These are phyloP conservation scores for Sebastiscus tertius DNA, from an alignment of 2,797 vertebrate genomes.

Conservation along the genomic window DNA sequence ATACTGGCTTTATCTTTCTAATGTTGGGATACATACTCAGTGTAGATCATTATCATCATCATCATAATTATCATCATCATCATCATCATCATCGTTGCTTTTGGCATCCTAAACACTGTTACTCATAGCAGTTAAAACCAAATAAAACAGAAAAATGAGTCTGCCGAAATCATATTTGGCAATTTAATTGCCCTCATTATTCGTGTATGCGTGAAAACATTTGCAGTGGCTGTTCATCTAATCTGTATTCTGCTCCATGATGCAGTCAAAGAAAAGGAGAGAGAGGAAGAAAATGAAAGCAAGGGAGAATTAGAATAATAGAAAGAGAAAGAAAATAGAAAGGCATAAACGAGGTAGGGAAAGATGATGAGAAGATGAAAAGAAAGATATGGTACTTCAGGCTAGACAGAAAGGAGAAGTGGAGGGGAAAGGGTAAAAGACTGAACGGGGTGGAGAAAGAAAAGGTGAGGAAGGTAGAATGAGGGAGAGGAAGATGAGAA, in stretches of 20 bases:
- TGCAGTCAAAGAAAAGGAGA: conserved; percentile 22
- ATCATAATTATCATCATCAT: background rate
- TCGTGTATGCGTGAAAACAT: conserved; percentile 34
- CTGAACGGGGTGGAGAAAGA: background rate
- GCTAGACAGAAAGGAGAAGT: background rate
- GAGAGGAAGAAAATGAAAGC: conserved; percentile 30
- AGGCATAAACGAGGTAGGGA: background rate
- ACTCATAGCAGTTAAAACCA: conserved; percentile 19
- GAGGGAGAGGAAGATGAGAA: background rate
- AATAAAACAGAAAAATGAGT: conserved; percentile 34
- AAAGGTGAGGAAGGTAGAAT: background rate
- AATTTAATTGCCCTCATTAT: conserved; percentile 54
- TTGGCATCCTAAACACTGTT: conserved; percentile 8
- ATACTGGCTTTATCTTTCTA: background rate
- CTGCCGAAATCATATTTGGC: conserved; percentile 43
- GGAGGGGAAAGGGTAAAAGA: background rate
- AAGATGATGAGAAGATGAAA: conserved; percentile 27
- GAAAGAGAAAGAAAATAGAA: conserved; percentile 14
- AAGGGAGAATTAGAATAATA: conserved; percentile 32
- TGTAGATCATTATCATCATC: conserved; percentile 7
- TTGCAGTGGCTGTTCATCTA: conserved; percentile 39
- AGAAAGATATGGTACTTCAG: conserved; percentile 5
- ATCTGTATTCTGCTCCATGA: conserved; percentile 56
- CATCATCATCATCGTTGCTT: conserved; percentile 8
- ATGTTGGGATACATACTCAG: background rate